A percentile compares a stretch with the other conserved stretches of the same genome.
These are phyloP conservation scores for Sus scrofa DNA, from an alignment of 2,113 vertebrate species.

Conservation along the genomic window DNA sequence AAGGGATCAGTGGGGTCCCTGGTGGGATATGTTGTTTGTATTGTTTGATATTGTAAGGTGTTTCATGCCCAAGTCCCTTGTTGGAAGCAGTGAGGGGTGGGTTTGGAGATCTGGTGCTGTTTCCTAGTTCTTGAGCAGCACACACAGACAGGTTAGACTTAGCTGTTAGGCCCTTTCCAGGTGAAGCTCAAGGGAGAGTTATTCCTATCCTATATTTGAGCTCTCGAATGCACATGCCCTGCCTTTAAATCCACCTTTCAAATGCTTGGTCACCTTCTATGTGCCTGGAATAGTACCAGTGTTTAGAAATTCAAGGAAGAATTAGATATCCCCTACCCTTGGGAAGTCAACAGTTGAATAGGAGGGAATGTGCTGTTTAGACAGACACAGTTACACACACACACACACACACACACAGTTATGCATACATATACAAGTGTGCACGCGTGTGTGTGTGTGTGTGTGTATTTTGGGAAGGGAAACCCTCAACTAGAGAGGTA, in stretches of 20 bases:
- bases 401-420: fast-evolving
- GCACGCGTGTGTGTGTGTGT: not conserved
- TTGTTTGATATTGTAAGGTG: not conserved
- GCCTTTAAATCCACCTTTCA: not conserved
- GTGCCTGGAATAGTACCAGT: not conserved
- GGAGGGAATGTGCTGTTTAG: not conserved
- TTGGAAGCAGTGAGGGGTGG: not conserved
- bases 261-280: not conserved
- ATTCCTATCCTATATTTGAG: not conserved
- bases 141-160: not conserved
- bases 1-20: not conserved
- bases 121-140: not conserved
- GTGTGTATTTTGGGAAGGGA: not conserved
- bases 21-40: not conserved
- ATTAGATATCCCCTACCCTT: not conserved
- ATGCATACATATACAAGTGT: not conserved
- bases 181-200: not conserved
- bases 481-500: not conserved
- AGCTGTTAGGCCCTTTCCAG: not conserved
- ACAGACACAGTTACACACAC: not conserved
- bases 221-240: not conserved
- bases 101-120: not conserved
- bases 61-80: not conserved
- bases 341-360: not conserved
- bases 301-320: conserved; percentile 1